phyloP scores from a whole-genome alignment of 2,113 vertebrate species.

The Silurus asotus region DNA sequence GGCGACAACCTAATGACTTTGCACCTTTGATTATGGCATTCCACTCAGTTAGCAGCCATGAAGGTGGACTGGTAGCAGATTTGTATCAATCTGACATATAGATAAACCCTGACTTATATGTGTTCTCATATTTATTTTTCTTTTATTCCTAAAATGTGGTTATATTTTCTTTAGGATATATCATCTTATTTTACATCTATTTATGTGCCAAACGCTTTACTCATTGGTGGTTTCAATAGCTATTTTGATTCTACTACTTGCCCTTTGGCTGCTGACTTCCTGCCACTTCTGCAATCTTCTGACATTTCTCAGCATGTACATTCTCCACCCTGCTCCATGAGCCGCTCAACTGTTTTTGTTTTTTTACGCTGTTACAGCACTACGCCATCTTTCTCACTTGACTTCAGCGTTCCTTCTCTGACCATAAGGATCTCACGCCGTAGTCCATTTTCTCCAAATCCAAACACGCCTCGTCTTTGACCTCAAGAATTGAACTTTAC shows the following conservation, averaged over 20 bases:
- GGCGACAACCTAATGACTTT: not conserved
- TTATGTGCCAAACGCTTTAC: not conserved
- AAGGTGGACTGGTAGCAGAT: not conserved
- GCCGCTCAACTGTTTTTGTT: not conserved
- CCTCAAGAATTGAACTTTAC: not conserved
- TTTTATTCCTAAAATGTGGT: not conserved
- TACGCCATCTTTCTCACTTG: not conserved
- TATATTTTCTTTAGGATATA: not conserved
- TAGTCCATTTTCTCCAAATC: not conserved
- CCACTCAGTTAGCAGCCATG: not conserved
- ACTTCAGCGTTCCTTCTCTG: not conserved
- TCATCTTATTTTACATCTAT: not conserved
- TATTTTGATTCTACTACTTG: not conserved
- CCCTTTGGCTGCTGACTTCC: not conserved
- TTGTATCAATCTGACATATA: not conserved
- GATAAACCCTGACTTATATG: not conserved
- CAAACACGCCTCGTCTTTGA: not conserved
- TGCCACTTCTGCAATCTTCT: not conserved
- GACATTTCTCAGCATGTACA: not conserved
- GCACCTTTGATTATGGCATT: not conserved
- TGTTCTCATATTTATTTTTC: not conserved
- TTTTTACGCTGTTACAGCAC: not conserved
- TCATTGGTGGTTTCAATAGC: not conserved
- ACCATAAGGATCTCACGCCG: not conserved
- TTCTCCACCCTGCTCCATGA: not conserved